Base-by-base conservation (phyloP, 2,888 invertebrate genomes). In the Cantharis rufa region DNA sequence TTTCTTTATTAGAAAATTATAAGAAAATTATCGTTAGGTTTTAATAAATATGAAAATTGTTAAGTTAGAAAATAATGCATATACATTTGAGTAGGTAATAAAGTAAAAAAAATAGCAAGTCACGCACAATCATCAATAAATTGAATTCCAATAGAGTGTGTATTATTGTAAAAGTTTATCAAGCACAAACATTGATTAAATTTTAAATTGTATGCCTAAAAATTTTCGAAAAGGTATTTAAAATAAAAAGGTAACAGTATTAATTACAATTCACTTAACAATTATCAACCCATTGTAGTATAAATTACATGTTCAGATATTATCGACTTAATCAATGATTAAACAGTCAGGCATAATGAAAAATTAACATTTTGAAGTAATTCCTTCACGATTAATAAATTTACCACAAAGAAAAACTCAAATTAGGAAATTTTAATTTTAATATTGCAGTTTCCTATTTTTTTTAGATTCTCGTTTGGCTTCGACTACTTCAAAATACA, bases 401-500 rank as follows among this genome's bases (percentile, higher is more conserved):
- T 48, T 48, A 48, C n/a, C 2, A n/a, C n/a, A n/a, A 32, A 32
- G 32, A n/a, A 32, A 48, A n/a, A n/a, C n/a, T n/a, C n/a, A n/a
- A 48, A 48, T 48, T 48, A 48, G 7, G n/a, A 48, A 1, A 13
- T 32, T 32, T 4, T 13, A 3, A 32, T 32, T 32, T 32, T 32
- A 13, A 32, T n/a, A n/a, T 32, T 32, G 32, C 32, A 32, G 4
- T 32, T 32, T 28, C 9, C 24, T 24, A 24, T 24, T 11, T 28
- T n/a, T 28, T 32, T 48, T 48, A n/a, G 13, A 48, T n/a, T 48
- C 48, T 48, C n/a, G 5, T 48, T n/a, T n/a, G n/a, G n/a, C 48
- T 48, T 48, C 48, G 63, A 74, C 74, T 70, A 66, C 66, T 74
- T 15, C 70, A 69, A 63, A 63, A 70, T 72, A 70, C 69, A 69